Percentiles rank a stretch among this genome's conserved stretches.
Evolutionary conservation across 2,113 vertebrate species (phyloP).

Genomic region (Heteronetta atricapilla): DNA sequence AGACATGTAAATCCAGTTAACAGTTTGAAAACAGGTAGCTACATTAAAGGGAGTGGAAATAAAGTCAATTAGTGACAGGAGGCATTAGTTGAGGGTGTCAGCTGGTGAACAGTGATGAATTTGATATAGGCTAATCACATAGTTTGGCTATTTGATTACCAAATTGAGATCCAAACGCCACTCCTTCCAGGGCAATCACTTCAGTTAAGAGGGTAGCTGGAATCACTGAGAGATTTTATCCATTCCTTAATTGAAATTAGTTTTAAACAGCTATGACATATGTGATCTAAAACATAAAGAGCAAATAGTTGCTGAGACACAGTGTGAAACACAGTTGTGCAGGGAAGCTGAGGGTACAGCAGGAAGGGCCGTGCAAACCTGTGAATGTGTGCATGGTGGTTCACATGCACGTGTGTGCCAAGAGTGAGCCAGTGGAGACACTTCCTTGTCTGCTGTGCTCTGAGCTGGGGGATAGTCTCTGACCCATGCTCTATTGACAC

Average conservation of each 20-base stretch:
- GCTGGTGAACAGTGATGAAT: slow-evolving; percentile 28
- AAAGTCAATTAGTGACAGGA: slow-evolving; percentile 58
- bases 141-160: slow-evolving; percentile 47
- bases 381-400: neutral
- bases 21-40: slow-evolving; percentile 27
- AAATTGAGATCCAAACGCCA: slow-evolving; percentile 2
- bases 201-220: neutral
- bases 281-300: neutral
- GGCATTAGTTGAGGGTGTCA: slow-evolving; percentile 36
- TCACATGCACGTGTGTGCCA: accelerated
- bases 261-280: neutral
- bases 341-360: neutral
- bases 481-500: neutral
- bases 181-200: neutral
- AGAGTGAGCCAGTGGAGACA: neutral
- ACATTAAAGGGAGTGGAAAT: slow-evolving; percentile 56
- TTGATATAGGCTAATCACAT: slow-evolving; percentile 39
- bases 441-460: neutral
- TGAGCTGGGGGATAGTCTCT: too few species aligned
- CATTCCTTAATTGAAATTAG: slow-evolving; percentile 23
- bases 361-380: accelerated
- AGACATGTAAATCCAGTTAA: slow-evolving; percentile 52
- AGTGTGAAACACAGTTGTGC: neutral
- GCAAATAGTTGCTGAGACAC: neutral
- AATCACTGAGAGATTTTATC: neutral